Conservation (phyloP, 2,113 vertebrate genomes). For the Myocastor coypus region DNA sequence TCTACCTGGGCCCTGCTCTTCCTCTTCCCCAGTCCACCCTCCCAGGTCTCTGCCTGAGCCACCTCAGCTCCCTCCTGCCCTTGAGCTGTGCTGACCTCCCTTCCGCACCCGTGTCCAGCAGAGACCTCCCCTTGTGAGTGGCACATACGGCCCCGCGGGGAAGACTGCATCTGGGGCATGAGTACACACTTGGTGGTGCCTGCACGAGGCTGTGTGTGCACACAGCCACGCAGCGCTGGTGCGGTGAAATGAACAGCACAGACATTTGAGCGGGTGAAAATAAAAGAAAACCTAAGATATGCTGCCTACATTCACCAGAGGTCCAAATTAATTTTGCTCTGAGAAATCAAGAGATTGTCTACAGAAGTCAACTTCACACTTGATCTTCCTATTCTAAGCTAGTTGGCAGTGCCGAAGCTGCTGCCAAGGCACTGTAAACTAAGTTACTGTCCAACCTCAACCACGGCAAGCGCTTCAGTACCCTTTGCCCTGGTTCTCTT, state of each 20-base stretch:
- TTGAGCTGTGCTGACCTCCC: neutral
- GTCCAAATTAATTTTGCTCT: neutral
- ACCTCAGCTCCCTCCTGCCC: neutral
- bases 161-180: neutral
- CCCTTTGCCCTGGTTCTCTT: conserved; percentile 24
- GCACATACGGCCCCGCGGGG: too few species aligned
- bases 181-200: neutral
- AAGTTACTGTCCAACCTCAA: neutral
- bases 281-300: conserved; percentile 33
- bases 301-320: neutral
- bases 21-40: neutral
- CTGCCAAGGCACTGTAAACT: conserved; percentile 15
- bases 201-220: neutral
- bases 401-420: conserved; percentile 18
- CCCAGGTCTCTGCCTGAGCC: neutral
- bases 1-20: neutral
- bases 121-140: neutral
- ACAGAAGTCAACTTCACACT: neutral
- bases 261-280: conserved; percentile 17
- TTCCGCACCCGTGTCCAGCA: neutral
- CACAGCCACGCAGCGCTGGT: neutral
- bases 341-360: neutral
- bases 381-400: neutral
- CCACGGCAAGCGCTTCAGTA: conserved; percentile 14
- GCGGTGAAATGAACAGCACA: conserved; percentile 4